Percentiles rank a stretch among this genome's conserved stretches.
Evolutionary conservation across 2,113 vertebrate genomes (phyloP).

Genomic region (Acanthochromis polyacanthus): DNA sequence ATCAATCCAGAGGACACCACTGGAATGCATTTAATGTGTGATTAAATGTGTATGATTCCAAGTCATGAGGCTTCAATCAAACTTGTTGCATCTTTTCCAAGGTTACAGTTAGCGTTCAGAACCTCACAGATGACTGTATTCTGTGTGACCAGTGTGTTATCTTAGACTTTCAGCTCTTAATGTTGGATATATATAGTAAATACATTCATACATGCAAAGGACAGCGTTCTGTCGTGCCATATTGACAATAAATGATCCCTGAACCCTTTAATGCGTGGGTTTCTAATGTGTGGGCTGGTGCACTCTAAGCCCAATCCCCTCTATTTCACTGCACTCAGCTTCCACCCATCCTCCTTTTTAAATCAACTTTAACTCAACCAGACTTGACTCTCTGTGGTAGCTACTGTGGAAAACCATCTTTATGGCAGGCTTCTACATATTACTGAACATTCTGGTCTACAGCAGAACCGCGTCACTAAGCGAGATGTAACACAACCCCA

Average conservation of each 20-base stretch:
- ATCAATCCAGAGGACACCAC: too few species aligned
- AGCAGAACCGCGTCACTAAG: not conserved
- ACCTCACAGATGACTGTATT: not conserved
- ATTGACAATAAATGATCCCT: constrained; percentile 27
- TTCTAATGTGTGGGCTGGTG: constrained; percentile 38
- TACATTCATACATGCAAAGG: not conserved
- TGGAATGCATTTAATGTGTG: not conserved
- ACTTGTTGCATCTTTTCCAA: not conserved
- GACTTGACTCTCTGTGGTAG: not conserved
- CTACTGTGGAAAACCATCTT: not conserved
- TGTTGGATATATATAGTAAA: not conserved
- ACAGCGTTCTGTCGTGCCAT: constrained; percentile 11
- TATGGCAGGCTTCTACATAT: not conserved
- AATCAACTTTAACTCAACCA: not conserved
- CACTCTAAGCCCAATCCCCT: constrained; percentile 45
- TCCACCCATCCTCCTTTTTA: not conserved
- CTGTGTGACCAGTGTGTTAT: not conserved
- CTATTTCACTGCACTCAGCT: not conserved
- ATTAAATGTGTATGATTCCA: not conserved
- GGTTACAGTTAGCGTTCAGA: not conserved
- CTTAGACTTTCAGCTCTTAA: not conserved
- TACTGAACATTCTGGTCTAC: not conserved
- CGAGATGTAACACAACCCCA: constrained; percentile 42
- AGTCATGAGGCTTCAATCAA: not conserved
- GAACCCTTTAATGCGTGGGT: constrained; percentile 47